Percentiles rank a stretch among this genome's conserved stretches.
phyloP scores from a whole-genome alignment of 2,113 vertebrate genomes.

The Brachyhypopomus occidentalis region DNA sequence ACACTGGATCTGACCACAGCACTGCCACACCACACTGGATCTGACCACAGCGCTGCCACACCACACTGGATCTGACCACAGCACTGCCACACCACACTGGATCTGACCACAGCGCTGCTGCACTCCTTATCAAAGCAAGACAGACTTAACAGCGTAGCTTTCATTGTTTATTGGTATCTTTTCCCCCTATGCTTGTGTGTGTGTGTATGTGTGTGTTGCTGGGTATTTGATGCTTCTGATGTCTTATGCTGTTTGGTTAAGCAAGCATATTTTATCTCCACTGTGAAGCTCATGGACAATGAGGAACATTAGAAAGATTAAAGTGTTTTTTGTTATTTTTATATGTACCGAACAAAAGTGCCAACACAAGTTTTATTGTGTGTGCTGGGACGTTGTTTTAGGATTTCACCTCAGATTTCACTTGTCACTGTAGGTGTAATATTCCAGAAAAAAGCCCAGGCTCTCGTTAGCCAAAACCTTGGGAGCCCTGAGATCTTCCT shows the following conservation, averaged over 20 bases:
- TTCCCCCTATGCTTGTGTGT: no score
- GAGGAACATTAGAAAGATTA: neutral
- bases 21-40: no score
- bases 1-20: no score
- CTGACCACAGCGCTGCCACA: no score
- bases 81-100: no score
- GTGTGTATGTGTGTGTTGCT: neutral
- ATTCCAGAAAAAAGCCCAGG: slow-evolving; percentile 63
- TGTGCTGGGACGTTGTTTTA: slow-evolving; percentile 27
- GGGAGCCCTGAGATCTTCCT: slow-evolving; percentile 79
- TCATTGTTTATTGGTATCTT: no score
- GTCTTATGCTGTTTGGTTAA: neutral
- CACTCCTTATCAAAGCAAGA: no score
- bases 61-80: no score
- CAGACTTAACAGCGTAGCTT: no score
- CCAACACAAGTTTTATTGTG: neutral
- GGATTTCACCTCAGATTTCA: slow-evolving; percentile 66
- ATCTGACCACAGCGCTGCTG: no score
- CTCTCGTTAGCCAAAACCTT: slow-evolving; percentile 75
- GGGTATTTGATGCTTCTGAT: neutral
- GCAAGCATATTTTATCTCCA: neutral
- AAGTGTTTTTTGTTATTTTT: neutral
- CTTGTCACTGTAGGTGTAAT: slow-evolving; percentile 70
- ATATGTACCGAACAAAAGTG: neutral
- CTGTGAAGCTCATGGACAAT: neutral